Percentiles rank a stretch among this genome's conserved stretches.
phyloP scores from a whole-genome alignment of 2,888 invertebrate genomes.

The Orthosia gothica region DNA sequence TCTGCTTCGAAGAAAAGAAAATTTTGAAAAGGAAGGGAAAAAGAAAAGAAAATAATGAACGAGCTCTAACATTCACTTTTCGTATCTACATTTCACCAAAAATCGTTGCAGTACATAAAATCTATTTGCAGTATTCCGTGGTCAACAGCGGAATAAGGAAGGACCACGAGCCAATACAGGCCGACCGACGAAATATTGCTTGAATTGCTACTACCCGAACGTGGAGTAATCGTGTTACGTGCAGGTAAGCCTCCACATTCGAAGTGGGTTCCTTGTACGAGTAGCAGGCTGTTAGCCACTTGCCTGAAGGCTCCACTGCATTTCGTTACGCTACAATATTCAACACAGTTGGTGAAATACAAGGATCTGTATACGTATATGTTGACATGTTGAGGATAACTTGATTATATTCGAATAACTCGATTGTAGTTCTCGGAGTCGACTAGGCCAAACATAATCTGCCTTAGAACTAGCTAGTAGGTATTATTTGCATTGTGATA shows the following conservation, averaged over 20 bases:
- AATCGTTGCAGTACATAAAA: not conserved
- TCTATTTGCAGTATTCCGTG: not conserved
- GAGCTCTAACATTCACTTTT: not conserved
- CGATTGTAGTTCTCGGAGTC: not conserved
- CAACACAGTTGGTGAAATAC: conserved; percentile 17
- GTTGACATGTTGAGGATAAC: not conserved
- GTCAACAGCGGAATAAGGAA: conserved; percentile 10
- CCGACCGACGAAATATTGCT: conserved; percentile 24
- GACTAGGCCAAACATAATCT: not conserved
- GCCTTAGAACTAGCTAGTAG: not conserved
- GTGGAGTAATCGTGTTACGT: conserved; percentile 48
- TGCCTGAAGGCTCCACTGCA: conserved; percentile 38
- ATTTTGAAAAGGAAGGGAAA: not conserved
- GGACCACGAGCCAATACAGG: conserved; percentile 5
- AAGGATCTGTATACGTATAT: not conserved
- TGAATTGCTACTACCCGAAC: conserved; percentile 27
- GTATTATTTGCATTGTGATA: not conserved
- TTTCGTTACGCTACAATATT: conserved; percentile 39
- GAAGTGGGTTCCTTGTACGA: conserved; percentile 21
- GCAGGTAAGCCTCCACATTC: conserved; percentile 36
- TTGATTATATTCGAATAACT: conserved; percentile 11
- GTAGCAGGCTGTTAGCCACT: conserved; percentile 32
- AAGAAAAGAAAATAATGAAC: too few relatives aligned
- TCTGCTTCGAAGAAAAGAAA: not conserved
- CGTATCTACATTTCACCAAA: not conserved